phyloP scores from a whole-genome alignment of 2,113 vertebrate species.

The Alosa alosa region DNA sequence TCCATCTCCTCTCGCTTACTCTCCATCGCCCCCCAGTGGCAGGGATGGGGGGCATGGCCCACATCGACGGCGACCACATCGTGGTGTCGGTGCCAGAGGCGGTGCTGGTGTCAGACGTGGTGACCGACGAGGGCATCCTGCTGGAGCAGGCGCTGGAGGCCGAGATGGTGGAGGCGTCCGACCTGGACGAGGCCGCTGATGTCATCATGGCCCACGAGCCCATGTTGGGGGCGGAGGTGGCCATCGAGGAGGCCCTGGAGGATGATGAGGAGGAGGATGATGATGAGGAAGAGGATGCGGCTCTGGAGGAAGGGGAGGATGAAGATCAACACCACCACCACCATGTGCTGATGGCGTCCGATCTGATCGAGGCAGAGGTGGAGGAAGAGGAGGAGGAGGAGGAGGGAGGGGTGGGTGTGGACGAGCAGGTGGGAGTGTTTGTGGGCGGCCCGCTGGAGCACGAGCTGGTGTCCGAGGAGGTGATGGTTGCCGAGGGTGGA shows the following conservation, averaged over 20 bases:
- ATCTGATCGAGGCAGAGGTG: constrained; percentile 80
- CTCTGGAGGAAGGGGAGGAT: not conserved
- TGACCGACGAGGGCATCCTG: constrained; percentile 92
- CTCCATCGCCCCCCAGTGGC: constrained; percentile 74
- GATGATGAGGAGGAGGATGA: not conserved
- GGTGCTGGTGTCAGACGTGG: constrained; percentile 93
- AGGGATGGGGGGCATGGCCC: constrained; percentile 95
- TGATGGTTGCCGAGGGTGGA: constrained; percentile 87
- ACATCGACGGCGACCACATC: constrained; percentile 97
- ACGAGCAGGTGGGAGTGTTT: constrained; percentile 85
- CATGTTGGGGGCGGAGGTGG: constrained; percentile 87
- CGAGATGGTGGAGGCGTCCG: constrained; percentile 67
- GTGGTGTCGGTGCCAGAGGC: constrained; percentile 96
- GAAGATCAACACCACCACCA: constrained; percentile 55
- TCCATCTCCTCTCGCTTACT: not conserved
- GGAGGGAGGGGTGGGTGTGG: constrained; percentile 76
- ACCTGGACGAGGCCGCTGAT: constrained; percentile 67
- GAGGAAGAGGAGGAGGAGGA: constrained; percentile 74
- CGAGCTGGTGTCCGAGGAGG: constrained; percentile 88
- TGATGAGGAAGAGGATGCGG: not conserved
- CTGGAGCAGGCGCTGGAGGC: constrained; percentile 86
- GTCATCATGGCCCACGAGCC: constrained; percentile 86
- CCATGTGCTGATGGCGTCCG: constrained; percentile 81
- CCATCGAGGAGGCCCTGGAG: constrained; percentile 90
- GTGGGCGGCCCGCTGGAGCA: constrained; percentile 92